These are phyloP conservation scores for Alosa alosa DNA, from an alignment of 2,113 vertebrate genomes.

Conservation along the genomic window DNA sequence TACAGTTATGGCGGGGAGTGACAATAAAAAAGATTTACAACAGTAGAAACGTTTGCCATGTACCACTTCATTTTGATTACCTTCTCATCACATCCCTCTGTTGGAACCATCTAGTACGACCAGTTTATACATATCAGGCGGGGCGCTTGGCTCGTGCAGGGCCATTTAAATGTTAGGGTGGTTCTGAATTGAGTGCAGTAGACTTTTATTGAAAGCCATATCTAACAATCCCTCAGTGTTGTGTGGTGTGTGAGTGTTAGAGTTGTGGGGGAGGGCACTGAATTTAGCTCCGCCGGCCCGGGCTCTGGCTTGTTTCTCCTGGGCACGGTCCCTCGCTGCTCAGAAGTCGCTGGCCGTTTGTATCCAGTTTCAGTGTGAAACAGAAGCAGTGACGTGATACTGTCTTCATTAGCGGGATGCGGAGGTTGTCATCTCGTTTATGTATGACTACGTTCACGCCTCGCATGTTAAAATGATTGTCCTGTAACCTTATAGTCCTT, in stretches of 20 bases:
- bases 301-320: neutral
- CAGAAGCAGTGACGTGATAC: constrained; percentile 38
- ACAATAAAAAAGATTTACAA: neutral
- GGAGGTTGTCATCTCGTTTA: constrained; percentile 26
- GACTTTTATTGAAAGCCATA: no score
- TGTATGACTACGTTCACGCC: constrained; percentile 28
- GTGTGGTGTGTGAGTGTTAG: neutral
- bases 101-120: neutral
- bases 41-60: neutral
- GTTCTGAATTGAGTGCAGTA: neutral
- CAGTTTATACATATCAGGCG: no score
- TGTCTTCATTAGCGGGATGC: constrained; percentile 43
- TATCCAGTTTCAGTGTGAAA: constrained; percentile 55
- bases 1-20: neutral
- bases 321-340: neutral
- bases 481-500: neutral
- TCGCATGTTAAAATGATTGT: neutral
- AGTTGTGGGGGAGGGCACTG: neutral
- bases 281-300: neutral
- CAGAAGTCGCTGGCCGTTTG: constrained; percentile 34
- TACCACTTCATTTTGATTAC: neutral
- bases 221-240: no score
- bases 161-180: neutral
- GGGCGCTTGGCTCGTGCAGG: no score
- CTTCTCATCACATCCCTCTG: neutral